Evolutionary conservation across 2,113 vertebrate species (phyloP).

Genomic region (Embiotoca jacksoni): DNA sequence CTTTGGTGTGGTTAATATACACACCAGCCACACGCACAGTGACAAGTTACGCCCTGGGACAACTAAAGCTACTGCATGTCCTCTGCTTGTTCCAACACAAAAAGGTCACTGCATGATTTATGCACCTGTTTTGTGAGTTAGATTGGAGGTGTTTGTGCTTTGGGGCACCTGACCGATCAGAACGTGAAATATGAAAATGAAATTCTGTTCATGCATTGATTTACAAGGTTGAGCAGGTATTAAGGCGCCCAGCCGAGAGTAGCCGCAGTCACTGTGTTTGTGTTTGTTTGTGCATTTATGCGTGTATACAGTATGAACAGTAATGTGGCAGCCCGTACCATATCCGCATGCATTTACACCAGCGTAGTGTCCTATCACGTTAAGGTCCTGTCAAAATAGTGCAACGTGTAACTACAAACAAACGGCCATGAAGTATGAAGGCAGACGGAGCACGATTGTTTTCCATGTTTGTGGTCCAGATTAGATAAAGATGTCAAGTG

Average conservation of each 20-base stretch:
- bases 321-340: neutral
- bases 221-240: slow-evolving; percentile 64
- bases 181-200: slow-evolving; percentile 68
- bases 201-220: slow-evolving; percentile 67
- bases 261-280: neutral
- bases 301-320: neutral
- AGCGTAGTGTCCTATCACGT: neutral
- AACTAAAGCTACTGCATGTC: slow-evolving; percentile 47
- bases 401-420: neutral
- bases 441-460: neutral
- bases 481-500: neutral
- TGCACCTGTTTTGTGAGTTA: slow-evolving; percentile 72
- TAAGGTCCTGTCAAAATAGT: neutral
- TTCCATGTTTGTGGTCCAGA: neutral
- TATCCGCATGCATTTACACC: neutral
- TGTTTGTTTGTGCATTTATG: neutral
- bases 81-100: slow-evolving; percentile 48
- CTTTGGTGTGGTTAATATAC: slow-evolving; percentile 22
- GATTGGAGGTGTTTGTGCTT: slow-evolving; percentile 68
- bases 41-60: slow-evolving; percentile 40
- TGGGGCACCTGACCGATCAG: slow-evolving; percentile 67
- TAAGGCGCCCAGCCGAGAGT: slow-evolving; percentile 19
- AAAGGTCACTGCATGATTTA: slow-evolving; percentile 80
- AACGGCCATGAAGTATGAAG: neutral
- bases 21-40: neutral